Evolutionary conservation across 2,888 invertebrate species (phyloP).

Genomic region (Trilocha varians): DNA sequence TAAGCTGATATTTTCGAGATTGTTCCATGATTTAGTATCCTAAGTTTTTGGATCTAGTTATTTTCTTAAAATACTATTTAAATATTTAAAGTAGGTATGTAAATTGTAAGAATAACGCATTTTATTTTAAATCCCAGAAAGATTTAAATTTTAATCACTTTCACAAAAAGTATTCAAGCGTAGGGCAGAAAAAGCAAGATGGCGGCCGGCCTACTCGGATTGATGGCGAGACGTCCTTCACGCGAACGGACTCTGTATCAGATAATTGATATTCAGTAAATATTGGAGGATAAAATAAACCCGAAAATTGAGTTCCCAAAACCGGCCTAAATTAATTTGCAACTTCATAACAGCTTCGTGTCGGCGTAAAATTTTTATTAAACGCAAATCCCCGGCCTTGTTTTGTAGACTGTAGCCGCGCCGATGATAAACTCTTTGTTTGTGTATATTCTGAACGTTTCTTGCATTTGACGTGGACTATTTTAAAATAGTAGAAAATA

Average conservation of each 20-base stretch:
- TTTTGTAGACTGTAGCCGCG: constrained; percentile 15
- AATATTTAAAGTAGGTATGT: too few relatives aligned
- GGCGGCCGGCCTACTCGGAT: constrained; percentile 33
- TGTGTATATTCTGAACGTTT: not conserved
- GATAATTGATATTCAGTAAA: constrained; percentile 71
- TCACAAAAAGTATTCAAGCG: not conserved
- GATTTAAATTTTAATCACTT: too few relatives aligned
- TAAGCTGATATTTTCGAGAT: too few relatives aligned
- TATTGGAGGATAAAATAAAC: constrained; percentile 68
- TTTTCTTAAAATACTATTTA: too few relatives aligned
- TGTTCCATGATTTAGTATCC: too few relatives aligned
- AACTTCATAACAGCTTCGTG: constrained; percentile 63
- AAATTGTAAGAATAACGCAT: too few relatives aligned
- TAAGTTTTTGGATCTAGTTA: too few relatives aligned
- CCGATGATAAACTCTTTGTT: not conserved
- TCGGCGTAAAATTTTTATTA: constrained; percentile 56
- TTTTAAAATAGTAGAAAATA: too few relatives aligned
- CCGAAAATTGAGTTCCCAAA: constrained; percentile 66
- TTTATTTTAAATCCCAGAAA: too few relatives aligned
- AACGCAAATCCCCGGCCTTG: constrained; percentile 44
- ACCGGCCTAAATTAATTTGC: constrained; percentile 68
- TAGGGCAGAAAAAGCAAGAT: constrained; percentile 1
- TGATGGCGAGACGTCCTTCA: constrained; percentile 32
- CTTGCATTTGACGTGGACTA: too few relatives aligned
- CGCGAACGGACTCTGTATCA: constrained; percentile 24